Evolutionary conservation across 1,140 invertebrate genomes (phyloP).

Genomic region (Conus ventricosus): DNA sequence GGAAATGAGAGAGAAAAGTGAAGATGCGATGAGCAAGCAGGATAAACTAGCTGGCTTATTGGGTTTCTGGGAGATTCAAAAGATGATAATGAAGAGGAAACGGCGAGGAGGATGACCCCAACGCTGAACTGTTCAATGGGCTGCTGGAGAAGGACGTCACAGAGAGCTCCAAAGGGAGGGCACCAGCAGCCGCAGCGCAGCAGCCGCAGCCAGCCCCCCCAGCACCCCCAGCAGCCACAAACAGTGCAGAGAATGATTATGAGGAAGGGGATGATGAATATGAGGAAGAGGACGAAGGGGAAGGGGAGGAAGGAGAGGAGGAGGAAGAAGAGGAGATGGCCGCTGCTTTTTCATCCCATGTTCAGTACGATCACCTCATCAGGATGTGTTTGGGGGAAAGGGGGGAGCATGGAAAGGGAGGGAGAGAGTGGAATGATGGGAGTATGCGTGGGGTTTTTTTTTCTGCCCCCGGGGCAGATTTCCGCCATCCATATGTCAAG

Average conservation of each 20-base stretch:
- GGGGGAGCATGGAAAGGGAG: not conserved
- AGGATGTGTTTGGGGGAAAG: not conserved
- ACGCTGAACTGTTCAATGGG: constrained; percentile 43
- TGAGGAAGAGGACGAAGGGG: not conserved
- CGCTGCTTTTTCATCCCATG: not conserved
- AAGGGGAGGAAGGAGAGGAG: not conserved
- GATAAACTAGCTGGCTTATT: too few species aligned
- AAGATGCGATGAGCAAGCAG: too few species aligned
- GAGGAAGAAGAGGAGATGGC: not conserved
- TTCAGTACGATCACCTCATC: constrained; percentile 31
- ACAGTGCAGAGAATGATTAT: not conserved
- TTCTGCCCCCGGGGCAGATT: too few species aligned
- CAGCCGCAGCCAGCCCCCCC: not conserved
- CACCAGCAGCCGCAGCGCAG: not conserved
- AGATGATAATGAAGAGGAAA: constrained; percentile 39
- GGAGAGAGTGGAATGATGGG: not conserved
- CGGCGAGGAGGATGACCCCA: constrained; percentile 28
- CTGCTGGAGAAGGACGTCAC: not conserved
- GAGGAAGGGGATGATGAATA: constrained; percentile 15
- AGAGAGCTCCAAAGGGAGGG: not conserved
- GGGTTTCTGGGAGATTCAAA: not conserved
- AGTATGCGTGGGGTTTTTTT: too few species aligned
- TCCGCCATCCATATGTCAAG: too few species aligned
- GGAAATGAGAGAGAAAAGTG: too few species aligned
- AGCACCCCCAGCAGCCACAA: not conserved